These are phyloP conservation scores for Vanessa tameamea DNA, from an alignment of 1,140 invertebrate species.

Conservation along the genomic window DNA sequence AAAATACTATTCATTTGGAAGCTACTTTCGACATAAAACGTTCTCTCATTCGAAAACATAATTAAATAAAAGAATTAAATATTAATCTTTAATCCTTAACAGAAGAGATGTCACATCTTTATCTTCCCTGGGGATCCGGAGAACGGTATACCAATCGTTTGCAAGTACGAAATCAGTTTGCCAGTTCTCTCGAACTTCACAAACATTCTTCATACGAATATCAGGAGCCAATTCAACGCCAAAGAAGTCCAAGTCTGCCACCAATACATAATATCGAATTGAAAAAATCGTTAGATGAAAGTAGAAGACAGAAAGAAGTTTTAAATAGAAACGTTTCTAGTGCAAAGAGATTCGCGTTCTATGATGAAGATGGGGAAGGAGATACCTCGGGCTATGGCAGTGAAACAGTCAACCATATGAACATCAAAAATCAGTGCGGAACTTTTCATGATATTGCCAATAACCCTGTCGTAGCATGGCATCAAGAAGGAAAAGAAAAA, in stretches of 20 bases:
- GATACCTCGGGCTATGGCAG: slow-evolving; percentile 88
- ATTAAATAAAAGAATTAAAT: background rate
- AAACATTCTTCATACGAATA: slow-evolving; percentile 74
- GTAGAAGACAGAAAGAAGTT: slow-evolving; percentile 50
- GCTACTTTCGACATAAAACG: slow-evolving; percentile 56
- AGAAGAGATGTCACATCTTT: slow-evolving; percentile 78
- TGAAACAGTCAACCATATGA: slow-evolving; percentile 82
- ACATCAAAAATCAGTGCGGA: slow-evolving; percentile 49
- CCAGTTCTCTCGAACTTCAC: slow-evolving; percentile 74
- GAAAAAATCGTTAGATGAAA: slow-evolving; percentile 52
- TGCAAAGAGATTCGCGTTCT: slow-evolving; percentile 73
- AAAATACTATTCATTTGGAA: slow-evolving; percentile 54
- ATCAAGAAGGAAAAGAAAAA: slow-evolving; percentile 61
- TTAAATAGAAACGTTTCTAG: slow-evolving; percentile 67
- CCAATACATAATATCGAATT: slow-evolving; percentile 80
- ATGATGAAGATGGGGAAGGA: slow-evolving; percentile 83
- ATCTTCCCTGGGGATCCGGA: slow-evolving; percentile 70
- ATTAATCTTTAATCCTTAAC: slow-evolving; percentile 23
- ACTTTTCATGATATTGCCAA: slow-evolving; percentile 48
- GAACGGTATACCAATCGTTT: slow-evolving; percentile 70
- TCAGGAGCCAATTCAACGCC: slow-evolving; percentile 68
- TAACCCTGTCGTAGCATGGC: slow-evolving; percentile 62
- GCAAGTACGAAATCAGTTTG: slow-evolving; percentile 75
- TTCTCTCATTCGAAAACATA: background rate
- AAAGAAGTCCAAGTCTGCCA: slow-evolving; percentile 82